These are phyloP conservation scores for Thryonomys swinderianus DNA, from an alignment of 2,113 vertebrate genomes.

Conservation along the genomic window DNA sequence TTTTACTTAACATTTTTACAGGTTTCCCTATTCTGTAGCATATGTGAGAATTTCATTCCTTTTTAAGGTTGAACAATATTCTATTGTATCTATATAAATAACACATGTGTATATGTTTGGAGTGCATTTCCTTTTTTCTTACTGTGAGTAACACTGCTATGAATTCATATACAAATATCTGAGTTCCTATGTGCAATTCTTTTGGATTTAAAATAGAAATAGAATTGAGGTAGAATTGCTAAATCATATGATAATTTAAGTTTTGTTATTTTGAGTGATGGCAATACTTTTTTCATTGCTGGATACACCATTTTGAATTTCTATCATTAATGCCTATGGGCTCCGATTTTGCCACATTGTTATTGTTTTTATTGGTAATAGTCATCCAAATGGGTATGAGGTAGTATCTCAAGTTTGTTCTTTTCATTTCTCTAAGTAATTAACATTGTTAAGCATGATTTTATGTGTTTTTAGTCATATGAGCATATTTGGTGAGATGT, in stretches of 20 bases:
- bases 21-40: neutral
- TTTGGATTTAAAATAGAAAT: neutral
- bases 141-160: neutral
- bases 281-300: too few species aligned
- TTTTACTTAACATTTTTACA: neutral
- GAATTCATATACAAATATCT: neutral
- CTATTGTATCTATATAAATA: neutral
- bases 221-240: neutral
- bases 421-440: neutral
- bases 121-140: neutral
- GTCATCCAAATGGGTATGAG: neutral
- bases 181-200: neutral
- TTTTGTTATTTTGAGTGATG: too few species aligned
- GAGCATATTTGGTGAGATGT: neutral
- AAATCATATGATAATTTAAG: too few species aligned
- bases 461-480: neutral
- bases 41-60: neutral
- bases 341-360: neutral
- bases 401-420: neutral
- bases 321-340: too few species aligned
- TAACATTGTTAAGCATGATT: neutral
- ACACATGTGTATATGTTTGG: neutral
- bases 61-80: neutral
- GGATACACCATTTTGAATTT: too few species aligned
- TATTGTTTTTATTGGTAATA: neutral